Evolutionary conservation across 2,888 invertebrate genomes (phyloP).

Genomic region (Pandemis cinnamomeana): DNA sequence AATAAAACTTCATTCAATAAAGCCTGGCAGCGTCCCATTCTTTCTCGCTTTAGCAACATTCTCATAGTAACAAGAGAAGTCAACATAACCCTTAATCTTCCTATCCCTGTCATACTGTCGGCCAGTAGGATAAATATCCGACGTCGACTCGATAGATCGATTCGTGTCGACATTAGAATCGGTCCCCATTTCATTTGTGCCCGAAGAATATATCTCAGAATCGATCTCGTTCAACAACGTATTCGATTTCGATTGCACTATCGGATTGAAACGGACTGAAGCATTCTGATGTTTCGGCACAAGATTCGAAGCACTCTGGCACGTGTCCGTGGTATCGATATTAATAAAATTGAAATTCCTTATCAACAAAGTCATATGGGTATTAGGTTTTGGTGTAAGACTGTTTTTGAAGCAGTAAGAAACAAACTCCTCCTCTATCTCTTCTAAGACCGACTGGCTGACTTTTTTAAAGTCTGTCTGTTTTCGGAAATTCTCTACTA

Average conservation of each 20-base stretch:
- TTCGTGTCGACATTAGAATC: conserved; percentile 73
- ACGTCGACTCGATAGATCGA: conserved; percentile 72
- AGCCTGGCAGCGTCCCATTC: conserved; percentile 87
- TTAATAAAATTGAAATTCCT: conserved; percentile 93
- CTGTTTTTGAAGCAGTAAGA: conserved; percentile 87
- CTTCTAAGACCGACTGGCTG: conserved; percentile 93
- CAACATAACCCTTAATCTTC: conserved; percentile 91
- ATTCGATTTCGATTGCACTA: conserved; percentile 82
- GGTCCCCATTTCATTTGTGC: conserved; percentile 58
- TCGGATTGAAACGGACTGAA: conserved; percentile 86
- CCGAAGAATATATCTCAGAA: conserved; percentile 72
- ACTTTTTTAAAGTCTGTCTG: conserved; percentile 92
- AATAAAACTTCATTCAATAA: conserved; percentile 70
- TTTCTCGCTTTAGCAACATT: conserved; percentile 87
- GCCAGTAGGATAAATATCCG: conserved; percentile 72
- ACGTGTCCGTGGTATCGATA: conserved; percentile 81
- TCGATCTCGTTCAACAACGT: conserved; percentile 75
- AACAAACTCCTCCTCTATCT: conserved; percentile 92
- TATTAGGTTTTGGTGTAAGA: conserved; percentile 86
- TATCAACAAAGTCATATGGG: conserved; percentile 93
- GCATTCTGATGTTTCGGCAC: conserved; percentile 75
- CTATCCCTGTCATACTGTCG: conserved; percentile 85
- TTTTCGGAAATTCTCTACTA: conserved; percentile 92
- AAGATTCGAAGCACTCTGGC: conserved; percentile 44
- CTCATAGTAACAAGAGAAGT: conserved; percentile 91